Percentiles rank a stretch among this genome's conserved stretches.
phyloP scores from a whole-genome alignment of 2,888 invertebrate species.

The Rhyacophila evoluta region DNA sequence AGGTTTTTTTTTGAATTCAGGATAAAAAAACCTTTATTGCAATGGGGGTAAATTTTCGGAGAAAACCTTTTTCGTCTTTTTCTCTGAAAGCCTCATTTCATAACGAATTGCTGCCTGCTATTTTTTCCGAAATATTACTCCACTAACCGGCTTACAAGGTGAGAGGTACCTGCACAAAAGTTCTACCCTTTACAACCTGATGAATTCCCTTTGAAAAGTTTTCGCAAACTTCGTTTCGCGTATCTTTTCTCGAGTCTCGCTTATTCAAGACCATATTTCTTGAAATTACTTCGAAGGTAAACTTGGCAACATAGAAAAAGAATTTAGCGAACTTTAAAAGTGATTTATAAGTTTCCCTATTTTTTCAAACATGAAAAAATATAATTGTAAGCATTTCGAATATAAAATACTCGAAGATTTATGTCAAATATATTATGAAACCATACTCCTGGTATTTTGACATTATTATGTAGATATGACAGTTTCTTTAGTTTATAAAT shows the following conservation, averaged over 20 bases:
- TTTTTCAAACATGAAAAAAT: background rate
- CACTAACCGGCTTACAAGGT: background rate
- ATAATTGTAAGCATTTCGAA: no score
- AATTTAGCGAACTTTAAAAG: background rate
- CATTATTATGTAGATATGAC: no score
- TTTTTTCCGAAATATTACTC: background rate
- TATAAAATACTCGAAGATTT: no score
- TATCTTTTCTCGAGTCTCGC: conserved; percentile 9
- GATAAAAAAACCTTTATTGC: no score
- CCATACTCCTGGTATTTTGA: no score
- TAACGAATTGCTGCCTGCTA: background rate
- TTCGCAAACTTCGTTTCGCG: background rate
- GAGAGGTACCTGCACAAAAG: background rate
- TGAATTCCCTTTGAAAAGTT: conserved; percentile 21
- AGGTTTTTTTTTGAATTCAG: no score
- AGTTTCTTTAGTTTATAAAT: no score
- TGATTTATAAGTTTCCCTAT: conserved; percentile 1
- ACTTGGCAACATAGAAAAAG: background rate
- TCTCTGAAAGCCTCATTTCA: background rate
- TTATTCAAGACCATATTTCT: conserved; percentile 18
- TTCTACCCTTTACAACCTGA: conserved; percentile 1
- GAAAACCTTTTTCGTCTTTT: background rate
- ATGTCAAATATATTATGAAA: no score
- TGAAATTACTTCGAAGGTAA: background rate
- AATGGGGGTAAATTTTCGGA: no score